These are phyloP conservation scores for Ametastegia equiseti DNA, from an alignment of 2,888 invertebrate genomes.

Conservation along the genomic window DNA sequence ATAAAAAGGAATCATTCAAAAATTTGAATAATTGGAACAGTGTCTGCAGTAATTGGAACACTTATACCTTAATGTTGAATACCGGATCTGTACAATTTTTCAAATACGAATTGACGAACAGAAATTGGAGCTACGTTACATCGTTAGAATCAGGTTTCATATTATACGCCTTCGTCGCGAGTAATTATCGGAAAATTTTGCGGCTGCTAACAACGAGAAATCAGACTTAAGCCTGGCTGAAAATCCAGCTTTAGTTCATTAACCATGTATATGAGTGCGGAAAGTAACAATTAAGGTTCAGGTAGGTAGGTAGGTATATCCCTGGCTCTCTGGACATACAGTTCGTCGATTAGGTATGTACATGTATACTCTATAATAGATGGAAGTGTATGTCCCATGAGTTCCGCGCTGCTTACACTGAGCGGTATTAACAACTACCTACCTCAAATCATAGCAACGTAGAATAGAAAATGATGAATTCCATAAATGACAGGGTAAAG, in stretches of 20 bases:
- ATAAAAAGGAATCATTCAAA: too few species aligned
- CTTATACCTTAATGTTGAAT: too few species aligned
- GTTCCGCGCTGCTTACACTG: not conserved
- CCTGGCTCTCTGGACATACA: not conserved
- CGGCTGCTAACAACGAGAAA: not conserved
- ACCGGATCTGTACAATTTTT: too few species aligned
- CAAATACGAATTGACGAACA: not conserved
- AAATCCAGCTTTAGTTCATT: not conserved
- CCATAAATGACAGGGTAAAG: not conserved
- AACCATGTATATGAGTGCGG: not conserved
- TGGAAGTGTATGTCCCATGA: not conserved
- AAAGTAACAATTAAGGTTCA: not conserved
- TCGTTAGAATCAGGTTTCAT: not conserved
- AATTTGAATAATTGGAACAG: too few species aligned
- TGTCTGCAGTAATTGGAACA: too few species aligned
- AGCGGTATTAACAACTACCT: slow-evolving; percentile 1
- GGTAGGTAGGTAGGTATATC: not conserved
- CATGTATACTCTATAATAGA: not conserved
- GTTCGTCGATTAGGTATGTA: not conserved
- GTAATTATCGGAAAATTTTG: not conserved
- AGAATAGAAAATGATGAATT: not conserved
- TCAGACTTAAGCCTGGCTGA: not conserved
- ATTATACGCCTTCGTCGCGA: not conserved
- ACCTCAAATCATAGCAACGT: not conserved
- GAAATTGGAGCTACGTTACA: not conserved